These are phyloP conservation scores for Hapalemur alaotrensis DNA, from an alignment of 2,797 vertebrate species.

Conservation along the genomic window DNA sequence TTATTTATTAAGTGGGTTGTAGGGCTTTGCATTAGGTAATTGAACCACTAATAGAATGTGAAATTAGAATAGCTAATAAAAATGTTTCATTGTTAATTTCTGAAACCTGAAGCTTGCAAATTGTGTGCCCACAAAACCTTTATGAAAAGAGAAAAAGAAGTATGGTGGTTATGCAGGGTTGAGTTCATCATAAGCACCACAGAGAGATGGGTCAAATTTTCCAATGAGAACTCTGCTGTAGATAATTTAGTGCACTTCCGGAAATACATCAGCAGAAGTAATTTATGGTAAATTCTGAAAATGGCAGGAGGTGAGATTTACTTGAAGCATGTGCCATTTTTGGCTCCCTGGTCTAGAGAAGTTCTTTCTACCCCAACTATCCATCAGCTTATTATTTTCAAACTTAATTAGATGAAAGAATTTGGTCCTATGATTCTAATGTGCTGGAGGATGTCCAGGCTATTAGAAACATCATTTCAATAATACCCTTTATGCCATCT, in stretches of 20 bases:
- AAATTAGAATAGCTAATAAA: conserved; percentile 1
- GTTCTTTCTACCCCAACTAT: conserved; percentile 14
- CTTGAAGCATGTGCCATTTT: conserved; percentile 39
- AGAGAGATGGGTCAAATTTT: neutral
- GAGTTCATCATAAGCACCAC: neutral
- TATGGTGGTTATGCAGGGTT: neutral
- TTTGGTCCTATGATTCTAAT: conserved; percentile 37
- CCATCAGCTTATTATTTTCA: conserved; percentile 50
- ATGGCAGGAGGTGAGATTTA: conserved; percentile 27
- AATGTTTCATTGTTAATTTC: neutral
- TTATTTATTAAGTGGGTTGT: neutral
- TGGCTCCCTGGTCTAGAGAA: conserved; percentile 33
- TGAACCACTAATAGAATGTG: neutral
- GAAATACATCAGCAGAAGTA: neutral
- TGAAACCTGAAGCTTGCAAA: neutral
- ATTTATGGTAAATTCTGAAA: neutral
- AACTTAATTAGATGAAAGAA: conserved; percentile 57
- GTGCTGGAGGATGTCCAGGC: conserved; percentile 49
- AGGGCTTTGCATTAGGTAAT: neutral
- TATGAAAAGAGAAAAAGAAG: neutral
- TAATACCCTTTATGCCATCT: conserved; percentile 57
- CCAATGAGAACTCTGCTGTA: neutral
- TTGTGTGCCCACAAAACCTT: neutral
- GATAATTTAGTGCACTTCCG: neutral
- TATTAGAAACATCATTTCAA: conserved; percentile 54